phyloP scores from a whole-genome alignment of 2,797 vertebrate species.

The Acipenser transmontanus region DNA sequence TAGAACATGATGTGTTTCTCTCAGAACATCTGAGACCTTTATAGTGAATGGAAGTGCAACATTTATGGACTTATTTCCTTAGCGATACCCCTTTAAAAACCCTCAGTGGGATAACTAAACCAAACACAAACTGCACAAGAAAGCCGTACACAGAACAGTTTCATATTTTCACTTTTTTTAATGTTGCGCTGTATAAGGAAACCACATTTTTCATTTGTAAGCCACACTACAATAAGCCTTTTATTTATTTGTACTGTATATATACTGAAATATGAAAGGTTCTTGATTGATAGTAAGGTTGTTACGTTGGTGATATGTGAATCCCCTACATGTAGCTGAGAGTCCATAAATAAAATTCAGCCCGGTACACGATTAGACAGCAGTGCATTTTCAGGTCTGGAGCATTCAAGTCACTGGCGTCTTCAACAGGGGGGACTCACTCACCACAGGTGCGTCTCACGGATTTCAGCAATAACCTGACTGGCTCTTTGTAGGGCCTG shows the following conservation, averaged over 20 bases:
- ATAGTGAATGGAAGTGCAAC: no score
- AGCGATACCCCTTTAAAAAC: no score
- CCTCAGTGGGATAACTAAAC: no score
- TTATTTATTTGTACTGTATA: conserved; percentile 39
- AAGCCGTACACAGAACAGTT: no score
- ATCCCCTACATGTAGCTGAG: conserved; percentile 43
- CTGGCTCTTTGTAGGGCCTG: conserved; percentile 94
- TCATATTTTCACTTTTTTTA: conserved; percentile 31
- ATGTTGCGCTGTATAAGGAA: conserved; percentile 55
- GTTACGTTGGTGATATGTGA: conserved; percentile 17
- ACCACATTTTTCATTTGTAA: conserved; percentile 51
- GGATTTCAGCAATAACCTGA: conserved; percentile 94
- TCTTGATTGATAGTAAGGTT: conserved; percentile 38
- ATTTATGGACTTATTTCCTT: no score
- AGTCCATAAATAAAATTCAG: conserved; percentile 73
- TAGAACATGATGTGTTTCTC: no score
- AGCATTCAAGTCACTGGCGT: conserved; percentile 45
- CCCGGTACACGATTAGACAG: conserved; percentile 60
- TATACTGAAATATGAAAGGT: conserved; percentile 48
- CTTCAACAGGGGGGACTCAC: conserved; percentile 33
- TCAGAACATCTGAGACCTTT: no score
- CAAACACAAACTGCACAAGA: no score
- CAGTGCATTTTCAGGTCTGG: conserved; percentile 58
- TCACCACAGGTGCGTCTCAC: conserved; percentile 97
- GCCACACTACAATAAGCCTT: conserved; percentile 49